Evolutionary conservation across 2,888 invertebrate species (phyloP), one percentile per base, ranked within the genome.

Genomic region (Stenodema calcarata): DNA sequence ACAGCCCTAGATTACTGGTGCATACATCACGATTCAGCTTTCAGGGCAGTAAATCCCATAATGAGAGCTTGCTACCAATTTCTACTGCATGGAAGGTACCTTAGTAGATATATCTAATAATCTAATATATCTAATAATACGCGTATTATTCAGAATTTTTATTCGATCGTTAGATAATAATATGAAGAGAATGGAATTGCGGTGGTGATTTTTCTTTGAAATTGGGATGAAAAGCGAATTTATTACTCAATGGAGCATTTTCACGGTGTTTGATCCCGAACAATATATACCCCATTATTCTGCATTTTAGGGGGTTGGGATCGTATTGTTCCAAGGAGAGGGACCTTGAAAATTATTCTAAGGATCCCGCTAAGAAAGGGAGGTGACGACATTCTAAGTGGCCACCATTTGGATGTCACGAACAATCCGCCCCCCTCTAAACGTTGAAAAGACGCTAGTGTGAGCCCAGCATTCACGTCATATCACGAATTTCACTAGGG

Each of bases 381-480:
- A 23, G 18, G 18, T 78, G 78, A 44, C 35, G 78, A 78, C 78
- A 78, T 78, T 44, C 16, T 42, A 78, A 44, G 78, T 78, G 78
- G 42, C 62, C 62, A 62, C 62, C 23, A 18, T 62, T 23, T 23
- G 62, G 23, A 80, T 28, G 80, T 80, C 80, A 80, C 50, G 50
- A 50, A 54, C 80, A 80, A 80, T 80, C 54, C 54, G 16, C 30
- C 62, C 27, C 27, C 35, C 11, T 23, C 18, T 9, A 23, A 11
- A 6, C 62, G 62, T 27, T 62, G 62, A 62, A 62, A 62, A 62
- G 62, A 62, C 62, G 62, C 27, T 62, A 62, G 62, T 35, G 75
- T 41, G 42, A 78, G 78, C 18, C 44, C 12, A 42, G 50, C 18
- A 80, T 80, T 80, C 80, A 80, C 80, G 80, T 80, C 80, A 80